Evolutionary conservation across 2,113 vertebrate species (phyloP), one percentile per base, ranked within the genome.

Genomic region (Carassius carassius): DNA sequence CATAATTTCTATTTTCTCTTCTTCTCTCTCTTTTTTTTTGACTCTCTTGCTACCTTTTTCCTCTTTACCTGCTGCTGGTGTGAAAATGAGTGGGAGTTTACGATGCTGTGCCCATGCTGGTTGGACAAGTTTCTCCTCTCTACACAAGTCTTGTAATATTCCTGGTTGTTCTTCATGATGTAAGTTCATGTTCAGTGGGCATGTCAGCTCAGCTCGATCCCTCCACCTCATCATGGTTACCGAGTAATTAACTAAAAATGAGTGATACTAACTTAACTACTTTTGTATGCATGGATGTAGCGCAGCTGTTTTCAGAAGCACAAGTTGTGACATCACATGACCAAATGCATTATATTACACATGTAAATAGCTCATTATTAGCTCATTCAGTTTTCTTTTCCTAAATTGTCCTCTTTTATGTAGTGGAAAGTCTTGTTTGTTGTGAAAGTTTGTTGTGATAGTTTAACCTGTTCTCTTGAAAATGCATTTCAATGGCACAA

Each of bases 1-100:
- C 73, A 82, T 81, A 78, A 86, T 86, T 85, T 83, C 19, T 41
- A 58, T 65, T 85, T 67, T 78, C 67, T 25, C 60, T 29, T 75
- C 32, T 56, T 56, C 75, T 75, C 84, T 83, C 10, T 60, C 16
- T 23, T 79, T 32, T n/a, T 29, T 29, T 37, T 78, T n/a, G 21
- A 77, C 58, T 7, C 58, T 47, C 67, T 32, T 56, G 17, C 65
- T 56, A 19, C 25, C 19, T 69, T 75, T 73, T 23, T 63, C 41
- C 37, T 86, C 54, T 56, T 69, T 35, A 78, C 75, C 69, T 72
- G 47, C 37, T 56, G 35, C 49, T 37, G 63, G 49, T 73, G 70
- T 83, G 60, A 73, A 74, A 84, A 80, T 76, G 54, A 76, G 21
- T 32, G 23, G 32, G 76, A 29, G 32, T 69, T 78, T 65, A 51